Conservation (phyloP, 2,888 invertebrate genomes). For the Synergus itoensis region DNA sequence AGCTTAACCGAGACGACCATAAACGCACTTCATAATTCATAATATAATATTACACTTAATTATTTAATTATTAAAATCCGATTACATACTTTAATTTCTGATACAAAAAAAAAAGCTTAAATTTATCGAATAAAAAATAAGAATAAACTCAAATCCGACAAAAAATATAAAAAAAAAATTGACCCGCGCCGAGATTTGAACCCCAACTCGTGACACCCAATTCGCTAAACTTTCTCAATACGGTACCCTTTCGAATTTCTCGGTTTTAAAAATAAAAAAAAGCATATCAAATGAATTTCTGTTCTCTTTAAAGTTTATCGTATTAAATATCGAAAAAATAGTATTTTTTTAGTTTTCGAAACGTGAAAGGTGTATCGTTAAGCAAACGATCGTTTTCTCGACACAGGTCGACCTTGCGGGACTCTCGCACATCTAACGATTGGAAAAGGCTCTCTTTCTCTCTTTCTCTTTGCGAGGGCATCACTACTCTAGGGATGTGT, state of each 20-base stretch:
- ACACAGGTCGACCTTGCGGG: conserved; percentile 36
- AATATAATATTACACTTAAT: not conserved
- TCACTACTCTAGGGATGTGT: conserved; percentile 11
- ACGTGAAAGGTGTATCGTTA: conserved; percentile 25
- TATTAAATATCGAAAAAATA: conserved; percentile 2
- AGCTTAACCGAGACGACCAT: not conserved
- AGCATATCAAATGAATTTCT: not conserved
- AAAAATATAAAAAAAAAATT: not conserved
- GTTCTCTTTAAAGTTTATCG: not conserved
- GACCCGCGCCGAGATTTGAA: not conserved
- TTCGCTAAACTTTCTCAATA: no score
- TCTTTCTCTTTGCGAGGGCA: conserved; percentile 21
- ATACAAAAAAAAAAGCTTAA: not conserved
- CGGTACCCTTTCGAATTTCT: not conserved
- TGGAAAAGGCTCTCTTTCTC: conserved; percentile 33
- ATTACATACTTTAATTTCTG: not conserved
- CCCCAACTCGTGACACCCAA: not conserved
- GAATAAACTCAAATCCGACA: no score
- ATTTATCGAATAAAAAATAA: no score
- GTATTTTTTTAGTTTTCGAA: not conserved
- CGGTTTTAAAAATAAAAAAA: not conserved
- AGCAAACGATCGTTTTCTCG: conserved; percentile 27
- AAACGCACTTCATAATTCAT: conserved; percentile 29
- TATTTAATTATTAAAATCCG: not conserved
- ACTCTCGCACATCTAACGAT: conserved; percentile 38